A percentile compares a stretch with the other conserved stretches of the same genome.
Conservation (phyloP, 2,888 invertebrate species). For the Neoscelio sp. region DNA sequence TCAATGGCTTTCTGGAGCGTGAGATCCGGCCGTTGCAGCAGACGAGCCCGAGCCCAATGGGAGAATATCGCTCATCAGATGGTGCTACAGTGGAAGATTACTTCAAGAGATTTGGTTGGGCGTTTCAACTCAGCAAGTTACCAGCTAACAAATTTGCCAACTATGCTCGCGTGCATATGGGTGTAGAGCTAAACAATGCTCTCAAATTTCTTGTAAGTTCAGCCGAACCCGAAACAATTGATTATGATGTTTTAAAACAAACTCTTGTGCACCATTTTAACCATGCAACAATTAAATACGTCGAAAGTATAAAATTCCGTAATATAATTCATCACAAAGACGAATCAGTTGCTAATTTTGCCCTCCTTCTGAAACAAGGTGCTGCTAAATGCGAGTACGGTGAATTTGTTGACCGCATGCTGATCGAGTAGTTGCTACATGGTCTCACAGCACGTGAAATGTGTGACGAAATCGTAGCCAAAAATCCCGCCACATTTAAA, state of each 20-base stretch:
- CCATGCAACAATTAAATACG: constrained; percentile 49
- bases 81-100: constrained; percentile 40
- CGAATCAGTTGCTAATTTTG: constrained; percentile 44
- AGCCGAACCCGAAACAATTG: constrained; percentile 5
- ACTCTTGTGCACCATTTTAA: constrained; percentile 42
- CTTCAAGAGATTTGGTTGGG: constrained; percentile 48
- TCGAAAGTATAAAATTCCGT: constrained; percentile 59
- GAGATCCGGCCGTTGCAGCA: too few species aligned
- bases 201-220: constrained; percentile 45
- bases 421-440: constrained; percentile 55
- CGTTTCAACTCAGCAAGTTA: constrained; percentile 31
- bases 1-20: too few species aligned
- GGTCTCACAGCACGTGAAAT: constrained; percentile 28
- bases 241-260: constrained; percentile 4
- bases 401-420: constrained; percentile 49
- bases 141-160: constrained; percentile 22
- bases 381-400: constrained; percentile 54
- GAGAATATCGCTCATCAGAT: constrained; percentile 37
- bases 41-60: constrained; percentile 10
- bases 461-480: constrained; percentile 59
- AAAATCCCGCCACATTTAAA: constrained; percentile 44
- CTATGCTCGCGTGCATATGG: constrained; percentile 51
- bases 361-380: constrained; percentile 50
- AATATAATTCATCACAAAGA: constrained; percentile 27
- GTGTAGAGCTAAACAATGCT: constrained; percentile 44